Evolutionary conservation across 2,888 invertebrate genomes (phyloP).

Genomic region (Hedya salicella): DNA sequence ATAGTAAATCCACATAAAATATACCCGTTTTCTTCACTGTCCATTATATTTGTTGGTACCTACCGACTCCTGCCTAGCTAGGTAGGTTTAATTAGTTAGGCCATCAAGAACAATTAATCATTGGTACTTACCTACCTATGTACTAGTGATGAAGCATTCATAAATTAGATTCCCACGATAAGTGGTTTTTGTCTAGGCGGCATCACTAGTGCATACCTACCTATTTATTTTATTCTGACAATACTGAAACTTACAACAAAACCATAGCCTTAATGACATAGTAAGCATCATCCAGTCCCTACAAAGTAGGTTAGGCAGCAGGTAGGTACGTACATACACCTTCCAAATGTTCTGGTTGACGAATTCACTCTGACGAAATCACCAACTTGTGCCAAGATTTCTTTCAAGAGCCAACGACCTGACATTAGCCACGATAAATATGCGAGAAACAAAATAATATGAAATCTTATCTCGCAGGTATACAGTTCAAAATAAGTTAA

Average conservation of each 20-base stretch:
- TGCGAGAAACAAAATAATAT: constrained; percentile 36
- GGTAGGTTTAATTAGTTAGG: too few relatives aligned
- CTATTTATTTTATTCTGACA: neutral
- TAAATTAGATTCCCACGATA: too few relatives aligned
- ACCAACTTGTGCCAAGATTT: constrained; percentile 76
- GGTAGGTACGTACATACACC: constrained; percentile 35
- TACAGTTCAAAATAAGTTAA: constrained; percentile 53
- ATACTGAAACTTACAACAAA: neutral
- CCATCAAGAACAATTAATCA: too few relatives aligned
- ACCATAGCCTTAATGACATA: constrained; percentile 20
- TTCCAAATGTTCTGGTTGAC: constrained; percentile 68
- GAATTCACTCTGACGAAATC: constrained; percentile 78
- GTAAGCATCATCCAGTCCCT: constrained; percentile 17
- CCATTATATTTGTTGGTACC: too few relatives aligned
- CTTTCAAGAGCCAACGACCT: constrained; percentile 80
- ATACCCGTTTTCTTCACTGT: too few relatives aligned
- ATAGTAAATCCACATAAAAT: too few relatives aligned
- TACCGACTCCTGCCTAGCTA: too few relatives aligned
- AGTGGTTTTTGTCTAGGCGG: neutral
- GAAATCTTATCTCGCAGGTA: constrained; percentile 38
- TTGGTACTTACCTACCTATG: too few relatives aligned
- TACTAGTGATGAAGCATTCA: too few relatives aligned
- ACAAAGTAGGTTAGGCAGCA: constrained; percentile 33
- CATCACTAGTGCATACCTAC: neutral
- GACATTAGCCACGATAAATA: constrained; percentile 53